Conservation (phyloP, 2,113 vertebrate species). For the Redunca redunca region DNA sequence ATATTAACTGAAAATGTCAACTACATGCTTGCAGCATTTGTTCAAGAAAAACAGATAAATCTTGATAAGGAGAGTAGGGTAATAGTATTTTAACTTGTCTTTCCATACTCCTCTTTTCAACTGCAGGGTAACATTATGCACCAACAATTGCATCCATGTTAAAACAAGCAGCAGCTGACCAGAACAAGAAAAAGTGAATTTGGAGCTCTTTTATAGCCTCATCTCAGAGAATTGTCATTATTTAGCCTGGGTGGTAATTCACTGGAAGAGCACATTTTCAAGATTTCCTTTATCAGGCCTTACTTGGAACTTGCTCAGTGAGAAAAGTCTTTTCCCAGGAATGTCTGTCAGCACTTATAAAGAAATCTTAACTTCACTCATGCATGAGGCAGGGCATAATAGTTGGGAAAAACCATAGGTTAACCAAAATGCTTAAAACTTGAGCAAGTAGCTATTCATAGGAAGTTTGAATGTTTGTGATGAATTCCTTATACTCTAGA, state of each 20-base stretch:
- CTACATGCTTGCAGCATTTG: not conserved
- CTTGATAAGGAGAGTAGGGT: not conserved
- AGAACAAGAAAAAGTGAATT: not conserved
- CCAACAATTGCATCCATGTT: not conserved
- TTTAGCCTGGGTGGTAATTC: not conserved
- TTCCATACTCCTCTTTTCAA: not conserved
- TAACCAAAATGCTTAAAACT: not conserved
- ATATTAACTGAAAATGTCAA: not conserved
- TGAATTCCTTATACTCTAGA: not conserved
- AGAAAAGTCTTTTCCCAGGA: not conserved
- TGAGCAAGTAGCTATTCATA: not conserved
- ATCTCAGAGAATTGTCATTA: not conserved
- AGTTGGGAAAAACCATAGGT: not conserved
- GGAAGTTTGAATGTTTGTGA: not conserved
- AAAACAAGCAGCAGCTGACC: not conserved
- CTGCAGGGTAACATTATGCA: not conserved
- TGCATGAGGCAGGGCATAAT: not conserved
- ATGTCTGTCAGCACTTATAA: not conserved
- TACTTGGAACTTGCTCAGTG: not conserved
- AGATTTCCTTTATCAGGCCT: not conserved
- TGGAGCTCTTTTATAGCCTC: not conserved
- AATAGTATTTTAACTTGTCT: not conserved
- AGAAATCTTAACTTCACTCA: not conserved
- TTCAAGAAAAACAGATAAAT: not conserved
- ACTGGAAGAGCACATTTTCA: not conserved